Conservation (phyloP, 1,140 invertebrate species). For the Belonocnema kinseyi region DNA sequence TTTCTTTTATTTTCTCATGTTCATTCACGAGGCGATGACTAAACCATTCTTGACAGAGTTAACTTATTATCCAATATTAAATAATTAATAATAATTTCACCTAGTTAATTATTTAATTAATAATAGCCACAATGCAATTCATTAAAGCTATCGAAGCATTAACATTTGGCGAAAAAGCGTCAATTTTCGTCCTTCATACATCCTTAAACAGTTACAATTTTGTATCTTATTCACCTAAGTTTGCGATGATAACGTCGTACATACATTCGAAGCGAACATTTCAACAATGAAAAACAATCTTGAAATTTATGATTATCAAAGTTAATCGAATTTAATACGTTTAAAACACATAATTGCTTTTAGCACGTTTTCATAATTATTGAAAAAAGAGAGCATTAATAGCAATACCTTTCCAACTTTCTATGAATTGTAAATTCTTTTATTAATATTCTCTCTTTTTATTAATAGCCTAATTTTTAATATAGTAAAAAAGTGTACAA, state of each 20-base stretch:
- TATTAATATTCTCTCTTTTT: too few species aligned
- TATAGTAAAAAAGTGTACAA: background rate
- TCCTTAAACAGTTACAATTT: background rate
- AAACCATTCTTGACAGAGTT: conserved; percentile 3
- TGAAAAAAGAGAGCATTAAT: too few species aligned
- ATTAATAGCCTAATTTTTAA: too few species aligned
- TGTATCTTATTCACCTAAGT: conserved; percentile 3
- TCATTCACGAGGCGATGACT: conserved; percentile 9
- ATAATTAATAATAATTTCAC: background rate
- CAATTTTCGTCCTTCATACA: background rate
- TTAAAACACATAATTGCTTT: background rate
- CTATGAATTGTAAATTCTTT: too few species aligned
- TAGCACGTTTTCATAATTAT: too few species aligned
- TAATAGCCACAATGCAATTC: background rate
- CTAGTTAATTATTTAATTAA: background rate
- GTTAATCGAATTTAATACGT: conserved; percentile 8
- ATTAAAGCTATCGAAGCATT: conserved; percentile 24
- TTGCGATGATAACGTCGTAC: conserved; percentile 19
- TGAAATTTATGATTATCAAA: conserved; percentile 12
- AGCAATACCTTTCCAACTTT: too few species aligned
- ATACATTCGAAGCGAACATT: conserved; percentile 14
- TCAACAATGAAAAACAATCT: conserved; percentile 8
- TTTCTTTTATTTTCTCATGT: conserved; percentile 6
- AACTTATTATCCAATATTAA: background rate
- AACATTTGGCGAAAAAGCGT: conserved; percentile 27